Percentiles rank a stretch among this genome's conserved stretches.
These are phyloP conservation scores for Rotaria sp. DNA, from an alignment of 2,888 invertebrate genomes.

Conservation along the genomic window DNA sequence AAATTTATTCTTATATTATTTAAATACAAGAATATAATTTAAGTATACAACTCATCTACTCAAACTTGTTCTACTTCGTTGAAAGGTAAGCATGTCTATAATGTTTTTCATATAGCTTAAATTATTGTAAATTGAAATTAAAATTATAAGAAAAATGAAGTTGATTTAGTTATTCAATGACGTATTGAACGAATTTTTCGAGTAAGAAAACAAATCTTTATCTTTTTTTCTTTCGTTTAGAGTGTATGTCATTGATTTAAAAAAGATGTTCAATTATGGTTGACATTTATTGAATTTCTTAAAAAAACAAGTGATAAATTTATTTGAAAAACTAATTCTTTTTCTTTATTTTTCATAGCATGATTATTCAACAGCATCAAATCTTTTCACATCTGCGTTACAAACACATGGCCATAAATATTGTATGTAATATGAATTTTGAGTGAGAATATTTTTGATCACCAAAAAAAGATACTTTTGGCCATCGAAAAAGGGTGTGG, in stretches of 20 bases:
- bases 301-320: conserved; percentile 61
- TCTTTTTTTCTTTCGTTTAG: conserved; percentile 49
- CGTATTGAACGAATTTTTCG: conserved; percentile 69
- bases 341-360: conserved; percentile 44
- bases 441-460: no score
- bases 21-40: conserved; percentile 41
- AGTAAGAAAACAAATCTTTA: conserved; percentile 48
- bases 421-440: conserved; percentile 43
- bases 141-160: conserved; percentile 62
- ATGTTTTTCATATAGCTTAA: not conserved
- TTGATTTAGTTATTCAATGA: conserved; percentile 66
- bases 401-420: conserved; percentile 49
- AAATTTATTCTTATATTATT: not conserved
- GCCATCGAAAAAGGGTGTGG: no score
- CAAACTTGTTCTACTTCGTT: conserved; percentile 63
- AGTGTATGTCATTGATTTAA: conserved; percentile 60
- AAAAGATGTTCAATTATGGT: conserved; percentile 68
- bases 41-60: conserved; percentile 66
- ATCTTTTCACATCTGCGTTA: conserved; percentile 49
- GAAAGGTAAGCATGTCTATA: conserved; percentile 52
- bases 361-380: conserved; percentile 47
- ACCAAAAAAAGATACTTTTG: no score
- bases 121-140: conserved; percentile 41
- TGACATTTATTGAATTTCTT: conserved; percentile 72
- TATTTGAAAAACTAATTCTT: conserved; percentile 2